Conservation (phyloP, 2,113 vertebrate species). For the Larimichthys crocea region DNA sequence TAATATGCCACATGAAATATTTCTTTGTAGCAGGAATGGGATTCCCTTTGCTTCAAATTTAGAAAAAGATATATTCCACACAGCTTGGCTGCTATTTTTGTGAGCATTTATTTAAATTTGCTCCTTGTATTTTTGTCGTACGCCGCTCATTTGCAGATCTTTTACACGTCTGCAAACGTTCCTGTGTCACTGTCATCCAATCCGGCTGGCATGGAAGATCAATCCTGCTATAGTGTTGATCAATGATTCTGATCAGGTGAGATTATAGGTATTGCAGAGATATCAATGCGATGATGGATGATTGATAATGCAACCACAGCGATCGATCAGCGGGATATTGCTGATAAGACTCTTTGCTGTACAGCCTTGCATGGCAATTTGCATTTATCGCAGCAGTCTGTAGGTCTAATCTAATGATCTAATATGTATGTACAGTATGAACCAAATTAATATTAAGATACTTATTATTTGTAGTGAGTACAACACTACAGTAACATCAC, state of each 20-base stretch:
- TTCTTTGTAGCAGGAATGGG: slow-evolving; percentile 59
- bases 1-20: slow-evolving; percentile 76
- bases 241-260: slow-evolving; percentile 76
- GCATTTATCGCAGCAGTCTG: slow-evolving; percentile 54
- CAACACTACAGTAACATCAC: neutral
- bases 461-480: slow-evolving; percentile 8
- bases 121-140: slow-evolving; percentile 49
- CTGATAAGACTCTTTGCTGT: slow-evolving; percentile 68
- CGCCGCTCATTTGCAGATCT: slow-evolving; percentile 31
- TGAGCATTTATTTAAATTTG: slow-evolving; percentile 41
- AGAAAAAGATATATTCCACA: slow-evolving; percentile 54
- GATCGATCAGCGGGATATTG: slow-evolving; percentile 74
- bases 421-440: slow-evolving; percentile 32
- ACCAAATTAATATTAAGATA: slow-evolving; percentile 36
- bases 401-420: slow-evolving; percentile 14
- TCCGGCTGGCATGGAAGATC: slow-evolving; percentile 56
- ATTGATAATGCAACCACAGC: slow-evolving; percentile 74
- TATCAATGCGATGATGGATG: slow-evolving; percentile 82
- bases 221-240: slow-evolving; percentile 68
- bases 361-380: slow-evolving; percentile 55
- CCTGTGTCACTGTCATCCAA: slow-evolving; percentile 41
- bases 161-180: slow-evolving; percentile 23
- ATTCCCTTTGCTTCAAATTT: slow-evolving; percentile 72
- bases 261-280: slow-evolving; percentile 77
- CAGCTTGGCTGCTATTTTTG: slow-evolving; percentile 44